Evolutionary conservation across 2,888 invertebrate species (phyloP), one percentile per base, ranked within the genome.

Genomic region (Congeria kusceri): DNA sequence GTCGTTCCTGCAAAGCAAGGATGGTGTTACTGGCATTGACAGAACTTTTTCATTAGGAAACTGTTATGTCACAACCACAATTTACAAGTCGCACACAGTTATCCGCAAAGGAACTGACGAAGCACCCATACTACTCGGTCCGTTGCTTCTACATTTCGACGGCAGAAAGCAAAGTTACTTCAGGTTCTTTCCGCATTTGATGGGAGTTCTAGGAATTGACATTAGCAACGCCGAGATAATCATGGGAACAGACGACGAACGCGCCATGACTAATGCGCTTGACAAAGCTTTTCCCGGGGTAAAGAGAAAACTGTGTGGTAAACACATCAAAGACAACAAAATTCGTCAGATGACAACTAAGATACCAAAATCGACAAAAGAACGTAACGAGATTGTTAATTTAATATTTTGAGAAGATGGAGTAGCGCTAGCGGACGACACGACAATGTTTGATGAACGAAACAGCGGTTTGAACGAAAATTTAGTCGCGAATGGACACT

Each of bases 71-170:
- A 65, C 65, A 28, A 64, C 44, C 4, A n/a, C 23, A 3, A 15
- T 53, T 7, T 53, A 53, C 23, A 53, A 53, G 64, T 56, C 25
- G 3, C 65, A 64, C n/a, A 53, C 4, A 23, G 69, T 69, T 3
- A 9, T 47, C 11, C 25, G 69, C 18, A 69, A 69, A 46, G 27
- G 28, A 9, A 65, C 23, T 1, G 65, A 64, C 18, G 65, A 72
- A 23, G 25, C 72, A 46, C 72, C 72, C 2, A 64, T 72, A n/a
- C 27, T 72, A 11, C 15, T 65, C 7, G 72, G 65, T 25, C 72
- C 72, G 27, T 28, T 65, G 9, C 25, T 72, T 64, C 46, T 72
- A 4, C 72, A 72, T 29, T 72, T 64, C 57, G 64, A 72, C 28
- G 72, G 72, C 5, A 28, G 44, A 47, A 29, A 53, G 32, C 23